Conservation (phyloP, 2,888 invertebrate genomes). For the Mythimna loreyi region DNA sequence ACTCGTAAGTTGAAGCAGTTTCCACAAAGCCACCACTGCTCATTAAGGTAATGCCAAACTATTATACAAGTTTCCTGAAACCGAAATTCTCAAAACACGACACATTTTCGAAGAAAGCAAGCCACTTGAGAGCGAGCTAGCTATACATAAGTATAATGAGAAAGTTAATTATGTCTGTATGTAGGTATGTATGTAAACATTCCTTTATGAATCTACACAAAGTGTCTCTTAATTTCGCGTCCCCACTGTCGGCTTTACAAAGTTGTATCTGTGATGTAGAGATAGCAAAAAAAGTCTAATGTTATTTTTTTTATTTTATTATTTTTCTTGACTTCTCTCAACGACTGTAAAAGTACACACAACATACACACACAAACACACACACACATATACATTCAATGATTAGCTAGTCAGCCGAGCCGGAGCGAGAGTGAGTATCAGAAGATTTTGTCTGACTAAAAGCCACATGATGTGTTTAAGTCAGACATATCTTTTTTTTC, state of each 20-base stretch:
- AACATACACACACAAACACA: too few relatives aligned
- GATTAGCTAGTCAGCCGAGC: too few relatives aligned
- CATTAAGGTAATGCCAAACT: background rate
- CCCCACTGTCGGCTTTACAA: constrained; percentile 82
- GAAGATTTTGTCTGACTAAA: too few relatives aligned
- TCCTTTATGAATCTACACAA: constrained; percentile 86
- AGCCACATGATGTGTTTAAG: too few relatives aligned
- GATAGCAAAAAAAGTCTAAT: constrained; percentile 66
- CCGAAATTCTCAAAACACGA: background rate
- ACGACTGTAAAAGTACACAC: too few relatives aligned
- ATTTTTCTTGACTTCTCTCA: too few relatives aligned
- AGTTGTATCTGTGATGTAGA: constrained; percentile 79
- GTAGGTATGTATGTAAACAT: constrained; percentile 74
- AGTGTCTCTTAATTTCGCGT: constrained; percentile 89
- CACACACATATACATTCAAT: too few relatives aligned
- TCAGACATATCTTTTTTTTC: too few relatives aligned
- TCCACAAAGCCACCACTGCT: too few relatives aligned
- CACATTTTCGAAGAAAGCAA: constrained; percentile 25
- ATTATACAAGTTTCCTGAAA: background rate
- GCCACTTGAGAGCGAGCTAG: constrained; percentile 9
- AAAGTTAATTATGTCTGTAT: constrained; percentile 57
- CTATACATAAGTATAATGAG: constrained; percentile 51
- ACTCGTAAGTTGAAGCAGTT: too few relatives aligned
- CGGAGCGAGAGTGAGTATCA: too few relatives aligned
- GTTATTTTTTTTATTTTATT: background rate